Conservation (phyloP, 2,888 invertebrate genomes). For the Stratiomys singularior region DNA sequence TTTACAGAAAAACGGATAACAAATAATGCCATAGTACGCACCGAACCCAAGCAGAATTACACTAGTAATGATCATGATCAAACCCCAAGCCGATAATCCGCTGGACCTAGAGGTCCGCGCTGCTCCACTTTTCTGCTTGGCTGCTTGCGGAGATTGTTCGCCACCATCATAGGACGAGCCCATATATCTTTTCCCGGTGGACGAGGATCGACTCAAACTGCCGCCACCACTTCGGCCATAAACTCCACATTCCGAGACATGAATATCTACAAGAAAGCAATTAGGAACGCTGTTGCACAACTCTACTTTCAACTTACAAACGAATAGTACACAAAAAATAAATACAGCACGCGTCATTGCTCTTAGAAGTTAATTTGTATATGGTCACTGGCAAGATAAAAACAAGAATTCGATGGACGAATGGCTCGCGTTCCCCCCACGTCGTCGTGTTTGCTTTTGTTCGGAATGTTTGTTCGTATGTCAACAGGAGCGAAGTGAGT, state of each 20-base stretch:
- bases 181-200: neutral
- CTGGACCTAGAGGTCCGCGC: conserved; percentile 5
- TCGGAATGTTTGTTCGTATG: conserved; percentile 33
- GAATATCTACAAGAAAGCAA: conserved; percentile 49
- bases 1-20: conserved; percentile 73
- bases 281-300: neutral
- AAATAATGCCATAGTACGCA: conserved; percentile 73
- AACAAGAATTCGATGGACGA: neutral
- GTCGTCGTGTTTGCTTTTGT: neutral
- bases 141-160: neutral
- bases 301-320: conserved; percentile 22
- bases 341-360: conserved; percentile 24
- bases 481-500: conserved; percentile 32
- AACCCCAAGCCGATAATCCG: conserved; percentile 75
- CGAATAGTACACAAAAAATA: conserved; percentile 31
- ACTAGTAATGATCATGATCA: conserved; percentile 68
- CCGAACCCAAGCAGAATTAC: conserved; percentile 67
- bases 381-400: conserved; percentile 27
- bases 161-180: conserved; percentile 8
- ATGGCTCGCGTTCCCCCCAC: neutral
- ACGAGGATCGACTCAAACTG: neutral
- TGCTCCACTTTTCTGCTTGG: neutral
- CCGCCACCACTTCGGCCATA: conserved; percentile 50
- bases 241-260: conserved; percentile 54
- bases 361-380: neutral